Evolutionary conservation across 2,797 vertebrate species (phyloP).

Genomic region (Enteromius mattozi): DNA sequence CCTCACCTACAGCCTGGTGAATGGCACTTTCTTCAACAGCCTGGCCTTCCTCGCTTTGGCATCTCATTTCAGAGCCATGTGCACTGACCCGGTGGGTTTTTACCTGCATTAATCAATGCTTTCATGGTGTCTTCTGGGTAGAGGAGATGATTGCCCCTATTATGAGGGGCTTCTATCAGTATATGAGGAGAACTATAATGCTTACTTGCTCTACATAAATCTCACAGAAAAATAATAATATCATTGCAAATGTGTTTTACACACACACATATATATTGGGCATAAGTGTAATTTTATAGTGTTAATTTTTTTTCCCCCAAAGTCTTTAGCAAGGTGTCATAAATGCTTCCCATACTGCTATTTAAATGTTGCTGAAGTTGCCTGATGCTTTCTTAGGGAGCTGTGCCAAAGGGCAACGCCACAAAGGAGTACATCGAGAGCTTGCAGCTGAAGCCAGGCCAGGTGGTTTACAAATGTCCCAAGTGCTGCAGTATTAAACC

Average conservation of each 20-base stretch:
- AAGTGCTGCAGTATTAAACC: constrained; percentile 99
- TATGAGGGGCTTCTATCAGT: neutral
- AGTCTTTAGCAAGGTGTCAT: constrained; percentile 1
- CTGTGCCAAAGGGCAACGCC: constrained; percentile 97
- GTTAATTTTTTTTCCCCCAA: neutral
- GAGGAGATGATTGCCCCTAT: neutral
- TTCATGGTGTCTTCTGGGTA: neutral
- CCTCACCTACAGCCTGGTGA: constrained; percentile 89
- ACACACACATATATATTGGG: neutral
- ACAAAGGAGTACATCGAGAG: constrained; percentile 99
- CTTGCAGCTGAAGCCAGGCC: constrained; percentile 95
- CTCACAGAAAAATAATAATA: neutral
- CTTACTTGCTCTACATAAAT: neutral
- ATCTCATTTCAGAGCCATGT: constrained; percentile 96
- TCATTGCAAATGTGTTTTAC: neutral
- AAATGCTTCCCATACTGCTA: neutral
- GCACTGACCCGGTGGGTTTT: constrained; percentile 95
- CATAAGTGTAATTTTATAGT: neutral
- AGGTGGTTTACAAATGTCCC: constrained; percentile 99
- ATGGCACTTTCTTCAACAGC: constrained; percentile 91
- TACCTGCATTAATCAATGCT: neutral
- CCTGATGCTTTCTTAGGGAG: constrained; percentile 79
- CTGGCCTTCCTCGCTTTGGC: constrained; percentile 94
- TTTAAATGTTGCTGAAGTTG: constrained; percentile 14
- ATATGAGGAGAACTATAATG: too few relatives aligned